Evolutionary conservation across 2,888 invertebrate genomes (phyloP).

Genomic region (Didymodactylos carnosus): DNA sequence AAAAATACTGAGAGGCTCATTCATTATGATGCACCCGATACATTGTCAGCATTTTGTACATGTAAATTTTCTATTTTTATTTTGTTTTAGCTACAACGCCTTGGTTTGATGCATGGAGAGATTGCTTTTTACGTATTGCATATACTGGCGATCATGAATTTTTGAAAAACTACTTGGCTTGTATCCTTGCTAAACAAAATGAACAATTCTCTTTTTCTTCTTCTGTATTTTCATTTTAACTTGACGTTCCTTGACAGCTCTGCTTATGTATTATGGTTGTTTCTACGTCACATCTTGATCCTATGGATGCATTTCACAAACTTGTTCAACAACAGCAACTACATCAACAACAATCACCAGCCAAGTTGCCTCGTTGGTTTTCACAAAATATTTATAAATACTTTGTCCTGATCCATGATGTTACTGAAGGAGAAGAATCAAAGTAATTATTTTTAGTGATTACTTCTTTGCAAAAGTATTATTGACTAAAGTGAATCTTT

Average conservation of each 20-base stretch:
- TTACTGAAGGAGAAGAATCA: slow-evolving; percentile 45
- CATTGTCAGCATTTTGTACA: not conserved
- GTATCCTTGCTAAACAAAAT: slow-evolving; percentile 25
- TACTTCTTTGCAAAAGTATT: not conserved
- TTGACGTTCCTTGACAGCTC: slow-evolving; percentile 15
- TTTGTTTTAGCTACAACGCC: slow-evolving; percentile 45
- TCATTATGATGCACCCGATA: no score
- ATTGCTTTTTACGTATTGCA: slow-evolving; percentile 54
- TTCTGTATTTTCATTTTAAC: slow-evolving; percentile 42
- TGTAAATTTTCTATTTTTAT: not conserved
- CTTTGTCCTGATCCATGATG: slow-evolving; percentile 72
- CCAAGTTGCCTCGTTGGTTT: slow-evolving; percentile 37
- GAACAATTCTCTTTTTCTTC: not conserved
- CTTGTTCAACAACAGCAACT: slow-evolving; percentile 60
- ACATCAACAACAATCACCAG: slow-evolving; percentile 44
- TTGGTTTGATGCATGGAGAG: slow-evolving; percentile 89
- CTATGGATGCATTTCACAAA: slow-evolving; percentile 58
- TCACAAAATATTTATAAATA: slow-evolving; percentile 46
- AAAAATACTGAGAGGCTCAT: no score
- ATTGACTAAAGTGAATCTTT: not conserved
- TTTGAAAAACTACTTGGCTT: slow-evolving; percentile 43
- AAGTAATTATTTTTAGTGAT: slow-evolving; percentile 43
- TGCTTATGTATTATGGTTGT: slow-evolving; percentile 41
- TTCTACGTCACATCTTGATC: slow-evolving; percentile 41
- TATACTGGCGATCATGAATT: slow-evolving; percentile 76